Evolutionary conservation across 2,888 invertebrate genomes (phyloP).

Genomic region (Pomacea canaliculata): DNA sequence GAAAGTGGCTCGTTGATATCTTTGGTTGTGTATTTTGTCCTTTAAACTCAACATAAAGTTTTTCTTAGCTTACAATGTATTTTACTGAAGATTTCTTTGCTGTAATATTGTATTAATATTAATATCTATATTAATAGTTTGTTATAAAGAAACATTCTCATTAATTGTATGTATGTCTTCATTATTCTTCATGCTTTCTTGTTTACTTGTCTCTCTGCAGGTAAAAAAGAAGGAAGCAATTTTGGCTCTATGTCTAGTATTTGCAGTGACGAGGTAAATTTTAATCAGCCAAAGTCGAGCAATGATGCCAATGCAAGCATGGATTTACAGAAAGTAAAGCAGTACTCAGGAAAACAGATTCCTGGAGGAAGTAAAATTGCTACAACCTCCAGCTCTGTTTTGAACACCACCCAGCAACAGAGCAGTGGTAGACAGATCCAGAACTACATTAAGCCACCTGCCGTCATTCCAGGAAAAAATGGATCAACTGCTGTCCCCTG

Average conservation of each 20-base stretch:
- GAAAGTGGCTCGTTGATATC: too few relatives aligned
- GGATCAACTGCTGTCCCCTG: not conserved
- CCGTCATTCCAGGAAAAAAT: conserved; percentile 3
- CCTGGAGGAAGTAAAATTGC: not conserved
- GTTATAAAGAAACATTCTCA: too few relatives aligned
- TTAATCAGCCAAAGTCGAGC: conserved; percentile 32
- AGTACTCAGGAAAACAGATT: conserved; percentile 21
- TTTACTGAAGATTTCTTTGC: too few relatives aligned
- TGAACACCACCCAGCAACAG: not conserved
- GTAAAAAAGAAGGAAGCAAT: not conserved
- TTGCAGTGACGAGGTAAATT: conserved; percentile 31
- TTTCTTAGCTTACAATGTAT: too few relatives aligned
- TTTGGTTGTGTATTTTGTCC: too few relatives aligned
- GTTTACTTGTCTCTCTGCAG: not conserved
- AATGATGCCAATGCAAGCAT: conserved; percentile 23
- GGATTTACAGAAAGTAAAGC: conserved; percentile 29
- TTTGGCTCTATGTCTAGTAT: not conserved
- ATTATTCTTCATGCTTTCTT: too few relatives aligned
- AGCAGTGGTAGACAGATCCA: not conserved
- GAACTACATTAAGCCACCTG: not conserved
- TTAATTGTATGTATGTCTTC: too few relatives aligned
- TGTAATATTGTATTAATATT: too few relatives aligned
- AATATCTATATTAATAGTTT: too few relatives aligned
- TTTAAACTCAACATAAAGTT: too few relatives aligned
- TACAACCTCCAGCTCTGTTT: not conserved